phyloP scores from a whole-genome alignment of 1,140 invertebrate genomes.

The Drosophila saltans region DNA sequence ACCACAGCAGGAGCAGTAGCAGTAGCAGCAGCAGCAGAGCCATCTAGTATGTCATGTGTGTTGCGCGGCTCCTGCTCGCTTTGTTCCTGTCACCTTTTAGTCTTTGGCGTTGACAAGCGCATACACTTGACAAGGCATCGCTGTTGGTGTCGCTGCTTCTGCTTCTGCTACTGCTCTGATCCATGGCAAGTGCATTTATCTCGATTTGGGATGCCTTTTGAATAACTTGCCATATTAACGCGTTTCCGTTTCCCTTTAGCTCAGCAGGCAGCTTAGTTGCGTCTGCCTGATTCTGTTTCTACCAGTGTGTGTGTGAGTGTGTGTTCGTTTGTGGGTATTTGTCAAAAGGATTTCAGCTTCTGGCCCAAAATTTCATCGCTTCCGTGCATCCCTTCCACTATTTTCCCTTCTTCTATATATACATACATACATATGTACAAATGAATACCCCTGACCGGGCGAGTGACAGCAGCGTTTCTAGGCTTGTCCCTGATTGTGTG shows the following conservation, averaged over 20 bases:
- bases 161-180: not conserved
- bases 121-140: conserved; percentile 65
- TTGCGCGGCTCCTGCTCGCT: conserved; percentile 32
- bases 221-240: conserved; percentile 79
- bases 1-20: conserved; percentile 3
- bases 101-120: conserved; percentile 76
- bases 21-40: not conserved
- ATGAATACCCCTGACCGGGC: conserved; percentile 21
- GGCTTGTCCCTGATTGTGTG: conserved; percentile 20
- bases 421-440: too few relatives aligned
- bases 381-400: conserved; percentile 44
- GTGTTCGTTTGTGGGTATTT: conserved; percentile 64
- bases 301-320: conserved; percentile 37
- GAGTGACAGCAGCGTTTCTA: conserved; percentile 47
- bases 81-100: conserved; percentile 81
- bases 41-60: conserved; percentile 8
- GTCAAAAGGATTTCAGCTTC: conserved; percentile 70
- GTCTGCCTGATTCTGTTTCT: conserved; percentile 35
- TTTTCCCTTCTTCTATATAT: not conserved
- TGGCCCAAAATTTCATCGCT: conserved; percentile 54
- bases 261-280: conserved; percentile 34
- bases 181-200: conserved; percentile 70
- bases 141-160: not conserved
- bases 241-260: conserved; percentile 60
- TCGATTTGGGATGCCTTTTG: conserved; percentile 72